Conservation (phyloP, 2,797 vertebrate species). For the Tiaroga cobitis region DNA sequence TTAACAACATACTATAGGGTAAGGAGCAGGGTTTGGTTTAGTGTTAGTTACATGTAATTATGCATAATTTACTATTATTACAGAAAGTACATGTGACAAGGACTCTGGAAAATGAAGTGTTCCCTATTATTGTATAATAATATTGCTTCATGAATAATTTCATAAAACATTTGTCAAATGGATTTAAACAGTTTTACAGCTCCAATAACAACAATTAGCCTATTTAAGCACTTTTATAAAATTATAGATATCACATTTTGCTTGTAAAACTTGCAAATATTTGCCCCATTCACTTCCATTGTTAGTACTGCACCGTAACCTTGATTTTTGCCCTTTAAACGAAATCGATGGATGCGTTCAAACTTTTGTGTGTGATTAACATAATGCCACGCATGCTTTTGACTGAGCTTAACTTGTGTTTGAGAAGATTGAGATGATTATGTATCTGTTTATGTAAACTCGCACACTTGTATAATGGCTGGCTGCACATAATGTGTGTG, state of each 20-base stretch:
- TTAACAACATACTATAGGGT: background rate
- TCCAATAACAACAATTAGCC: background rate
- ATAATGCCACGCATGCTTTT: background rate
- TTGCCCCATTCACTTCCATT: background rate
- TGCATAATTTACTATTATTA: background rate
- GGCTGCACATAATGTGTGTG: background rate
- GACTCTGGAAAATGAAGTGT: background rate
- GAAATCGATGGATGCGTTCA: background rate
- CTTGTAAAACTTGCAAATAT: background rate
- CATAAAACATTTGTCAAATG: background rate
- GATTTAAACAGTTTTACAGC: background rate
- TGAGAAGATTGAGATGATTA: background rate
- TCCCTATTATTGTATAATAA: background rate
- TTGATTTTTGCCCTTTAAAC: background rate
- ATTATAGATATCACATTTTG: background rate
- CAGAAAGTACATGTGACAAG: background rate
- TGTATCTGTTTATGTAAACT: background rate
- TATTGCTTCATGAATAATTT: background rate
- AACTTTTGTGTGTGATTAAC: background rate
- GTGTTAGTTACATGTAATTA: background rate
- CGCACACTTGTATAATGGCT: background rate
- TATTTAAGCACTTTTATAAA: background rate
- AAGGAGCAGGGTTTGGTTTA: background rate
- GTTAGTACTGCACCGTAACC: background rate
- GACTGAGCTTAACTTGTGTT: background rate